Evolutionary conservation across 2,797 vertebrate species (phyloP).

Genomic region (Urocyon cinereoargenteus): DNA sequence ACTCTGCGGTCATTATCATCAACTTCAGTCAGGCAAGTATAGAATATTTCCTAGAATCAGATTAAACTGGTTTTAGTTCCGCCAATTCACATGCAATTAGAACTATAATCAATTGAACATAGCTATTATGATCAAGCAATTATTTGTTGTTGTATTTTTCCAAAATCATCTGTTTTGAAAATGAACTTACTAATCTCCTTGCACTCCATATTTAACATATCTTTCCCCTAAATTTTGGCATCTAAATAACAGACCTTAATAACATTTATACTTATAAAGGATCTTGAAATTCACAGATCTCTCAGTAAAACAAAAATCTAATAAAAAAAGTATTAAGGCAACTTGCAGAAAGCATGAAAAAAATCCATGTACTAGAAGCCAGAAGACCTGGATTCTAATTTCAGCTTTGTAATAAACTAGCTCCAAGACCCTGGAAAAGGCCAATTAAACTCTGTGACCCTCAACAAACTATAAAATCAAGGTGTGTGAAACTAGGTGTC

Average conservation of each 20-base stretch:
- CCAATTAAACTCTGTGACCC: neutral
- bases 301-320: constrained; percentile 2
- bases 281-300: constrained; percentile 28
- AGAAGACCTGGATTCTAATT: constrained; percentile 4
- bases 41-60: constrained; percentile 62
- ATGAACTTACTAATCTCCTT: constrained; percentile 54
- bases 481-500: neutral
- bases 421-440: neutral
- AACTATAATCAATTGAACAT: neutral
- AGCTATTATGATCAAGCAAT: constrained; percentile 50
- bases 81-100: constrained; percentile 44
- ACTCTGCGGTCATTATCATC: constrained; percentile 33
- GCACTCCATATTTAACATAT: constrained; percentile 22
- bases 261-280: constrained; percentile 30
- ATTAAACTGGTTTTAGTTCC: constrained; percentile 62
- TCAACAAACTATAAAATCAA: constrained; percentile 40
- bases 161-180: constrained; percentile 52
- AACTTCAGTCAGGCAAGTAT: constrained; percentile 43
- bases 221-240: neutral
- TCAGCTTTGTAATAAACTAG: constrained; percentile 28
- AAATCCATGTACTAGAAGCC: neutral
- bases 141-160: constrained; percentile 56
- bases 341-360: neutral
- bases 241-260: neutral
- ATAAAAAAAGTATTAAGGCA: neutral